Evolutionary conservation across 2,888 invertebrate species (phyloP).

Genomic region (Liodrosophila aerea): DNA sequence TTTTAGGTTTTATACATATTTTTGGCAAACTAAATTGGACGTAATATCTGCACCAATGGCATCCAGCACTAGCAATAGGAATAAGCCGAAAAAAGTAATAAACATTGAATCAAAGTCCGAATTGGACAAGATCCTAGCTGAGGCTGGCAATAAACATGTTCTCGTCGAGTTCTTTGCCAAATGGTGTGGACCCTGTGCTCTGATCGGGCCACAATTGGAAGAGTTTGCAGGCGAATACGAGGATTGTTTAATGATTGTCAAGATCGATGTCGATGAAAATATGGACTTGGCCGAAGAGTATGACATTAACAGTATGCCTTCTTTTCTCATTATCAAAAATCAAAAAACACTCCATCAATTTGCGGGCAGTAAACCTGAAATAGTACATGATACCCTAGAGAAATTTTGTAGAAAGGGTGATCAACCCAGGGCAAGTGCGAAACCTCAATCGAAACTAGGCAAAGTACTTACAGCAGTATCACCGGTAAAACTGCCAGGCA

Average conservation of each 20-base stretch:
- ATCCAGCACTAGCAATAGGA: slow-evolving; percentile 16
- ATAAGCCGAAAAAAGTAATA: slow-evolving; percentile 50
- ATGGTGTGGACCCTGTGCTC: slow-evolving; percentile 96
- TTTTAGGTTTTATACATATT: neutral
- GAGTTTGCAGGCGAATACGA: slow-evolving; percentile 85
- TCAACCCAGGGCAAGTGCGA: slow-evolving; percentile 19
- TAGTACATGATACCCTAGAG: slow-evolving; percentile 83
- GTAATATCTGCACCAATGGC: slow-evolving; percentile 40
- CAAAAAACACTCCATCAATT: slow-evolving; percentile 87
- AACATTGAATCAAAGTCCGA: slow-evolving; percentile 46
- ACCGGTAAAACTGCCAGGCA: too few species aligned
- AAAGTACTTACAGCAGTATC: too few species aligned
- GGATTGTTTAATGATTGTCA: slow-evolving; percentile 84
- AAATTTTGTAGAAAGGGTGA: slow-evolving; percentile 55
- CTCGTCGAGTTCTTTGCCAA: slow-evolving; percentile 93
- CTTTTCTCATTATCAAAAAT: slow-evolving; percentile 92
- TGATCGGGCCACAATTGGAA: slow-evolving; percentile 91
- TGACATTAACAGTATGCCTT: slow-evolving; percentile 92
- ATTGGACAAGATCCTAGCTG: slow-evolving; percentile 44
- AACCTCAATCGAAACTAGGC: neutral
- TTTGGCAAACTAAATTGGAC: slow-evolving; percentile 32
- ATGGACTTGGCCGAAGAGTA: slow-evolving; percentile 90
- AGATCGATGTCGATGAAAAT: slow-evolving; percentile 91
- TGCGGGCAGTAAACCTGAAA: slow-evolving; percentile 90
- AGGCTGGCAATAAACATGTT: slow-evolving; percentile 62